A percentile compares a stretch with the other conserved stretches of the same genome.
Evolutionary conservation across 53 echinoderm and acorn worm genomes (phyloP).

Genomic region (Arbacia lixula): DNA sequence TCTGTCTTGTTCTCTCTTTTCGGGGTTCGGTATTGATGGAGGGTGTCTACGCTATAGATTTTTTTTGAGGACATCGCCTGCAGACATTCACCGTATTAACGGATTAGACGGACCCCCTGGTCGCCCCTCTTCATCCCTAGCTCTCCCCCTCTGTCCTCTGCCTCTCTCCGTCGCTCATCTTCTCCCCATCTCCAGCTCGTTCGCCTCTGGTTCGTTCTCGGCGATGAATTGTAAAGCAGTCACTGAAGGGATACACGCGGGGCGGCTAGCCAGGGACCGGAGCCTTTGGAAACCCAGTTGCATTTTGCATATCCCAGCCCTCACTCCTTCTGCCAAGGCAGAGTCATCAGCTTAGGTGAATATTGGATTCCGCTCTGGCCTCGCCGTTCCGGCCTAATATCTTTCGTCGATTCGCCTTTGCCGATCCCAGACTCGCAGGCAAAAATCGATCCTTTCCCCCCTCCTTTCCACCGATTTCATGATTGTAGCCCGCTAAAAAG

Average conservation of each 20-base stretch:
- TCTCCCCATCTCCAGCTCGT: too few species aligned
- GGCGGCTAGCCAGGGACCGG: too few species aligned
- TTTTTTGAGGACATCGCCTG: slow-evolving; percentile 31
- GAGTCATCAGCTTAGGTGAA: slow-evolving; percentile 13
- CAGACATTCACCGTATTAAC: slow-evolving; percentile 37
- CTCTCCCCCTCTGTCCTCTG: too few species aligned
- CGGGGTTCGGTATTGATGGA: slow-evolving; percentile 8
- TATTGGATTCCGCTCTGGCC: slow-evolving; percentile 32
- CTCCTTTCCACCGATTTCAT: slow-evolving; percentile 12
- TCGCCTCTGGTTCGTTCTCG: too few species aligned
- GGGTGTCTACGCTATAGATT: slow-evolving; percentile 14
- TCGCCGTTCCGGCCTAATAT: slow-evolving; percentile 30
- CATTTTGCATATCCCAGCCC: slow-evolving; percentile 39
- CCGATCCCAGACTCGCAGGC: slow-evolving; percentile 44
- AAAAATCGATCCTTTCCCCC: slow-evolving; percentile 34
- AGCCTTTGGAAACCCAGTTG: slow-evolving; percentile 17
- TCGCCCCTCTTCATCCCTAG: background rate
- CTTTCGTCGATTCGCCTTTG: background rate
- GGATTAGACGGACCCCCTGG: slow-evolving; percentile 20
- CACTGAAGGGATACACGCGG: slow-evolving; percentile 13
- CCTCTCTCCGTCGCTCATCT: too few species aligned
- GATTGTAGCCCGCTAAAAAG: too few species aligned
- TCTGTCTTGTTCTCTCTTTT: background rate
- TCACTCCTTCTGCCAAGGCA: background rate
- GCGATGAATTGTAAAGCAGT: slow-evolving; percentile 23